Evolutionary conservation across 1,140 invertebrate species (phyloP).

Genomic region (Phthorimaea operculella): DNA sequence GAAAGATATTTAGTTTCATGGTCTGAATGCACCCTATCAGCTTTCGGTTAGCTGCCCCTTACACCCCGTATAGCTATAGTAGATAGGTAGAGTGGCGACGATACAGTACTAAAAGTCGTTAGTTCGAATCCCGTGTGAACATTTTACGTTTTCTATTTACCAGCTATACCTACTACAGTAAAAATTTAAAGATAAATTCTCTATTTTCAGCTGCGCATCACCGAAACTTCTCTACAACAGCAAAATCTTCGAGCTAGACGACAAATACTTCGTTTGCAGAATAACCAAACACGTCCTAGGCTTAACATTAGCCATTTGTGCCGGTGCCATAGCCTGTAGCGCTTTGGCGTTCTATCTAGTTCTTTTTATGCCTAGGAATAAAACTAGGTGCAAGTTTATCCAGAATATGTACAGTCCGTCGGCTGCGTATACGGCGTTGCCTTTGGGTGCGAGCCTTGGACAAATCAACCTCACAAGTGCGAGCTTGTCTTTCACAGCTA

Average conservation of each 20-base stretch:
- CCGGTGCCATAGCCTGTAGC: constrained; percentile 30
- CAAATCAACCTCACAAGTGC: too few relatives aligned
- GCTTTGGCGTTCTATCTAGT: constrained; percentile 41
- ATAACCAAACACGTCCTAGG: constrained; percentile 17
- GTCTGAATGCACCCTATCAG: too few relatives aligned
- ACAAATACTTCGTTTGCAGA: constrained; percentile 37
- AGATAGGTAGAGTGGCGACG: too few relatives aligned
- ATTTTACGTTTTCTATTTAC: too few relatives aligned
- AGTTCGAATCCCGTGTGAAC: too few relatives aligned
- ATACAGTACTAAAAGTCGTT: too few relatives aligned
- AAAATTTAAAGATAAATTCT: background rate
- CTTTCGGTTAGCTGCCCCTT: too few relatives aligned
- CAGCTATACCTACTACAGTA: too few relatives aligned
- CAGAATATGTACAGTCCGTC: constrained; percentile 23
- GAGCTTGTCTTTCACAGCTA: too few relatives aligned
- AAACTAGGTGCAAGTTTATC: constrained; percentile 21
- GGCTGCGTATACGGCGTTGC: constrained; percentile 33
- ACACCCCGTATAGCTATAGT: too few relatives aligned
- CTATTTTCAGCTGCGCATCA: constrained; percentile 46
- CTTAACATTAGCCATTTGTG: constrained; percentile 25
- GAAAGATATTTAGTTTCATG: too few relatives aligned
- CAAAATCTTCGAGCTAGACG: constrained; percentile 40
- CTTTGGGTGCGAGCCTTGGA: too few relatives aligned
- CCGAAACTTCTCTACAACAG: constrained; percentile 40
- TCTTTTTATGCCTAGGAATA: constrained; percentile 30